These are phyloP conservation scores for Trematomus bernacchii DNA, from an alignment of 2,797 vertebrate genomes.

Conservation along the genomic window DNA sequence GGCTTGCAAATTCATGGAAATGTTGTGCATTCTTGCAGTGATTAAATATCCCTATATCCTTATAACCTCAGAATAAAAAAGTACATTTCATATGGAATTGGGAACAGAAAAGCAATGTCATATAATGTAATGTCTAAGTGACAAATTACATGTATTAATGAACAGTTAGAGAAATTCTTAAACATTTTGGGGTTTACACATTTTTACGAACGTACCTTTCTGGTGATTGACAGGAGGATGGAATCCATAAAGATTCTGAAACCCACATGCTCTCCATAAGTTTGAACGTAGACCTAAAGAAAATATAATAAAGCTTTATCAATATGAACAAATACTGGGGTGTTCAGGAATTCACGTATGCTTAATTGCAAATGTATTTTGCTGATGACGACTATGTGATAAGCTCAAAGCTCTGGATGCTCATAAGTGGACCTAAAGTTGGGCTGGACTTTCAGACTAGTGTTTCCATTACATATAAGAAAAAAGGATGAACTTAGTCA, in stretches of 20 bases:
- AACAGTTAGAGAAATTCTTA: not conserved
- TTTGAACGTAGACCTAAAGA: slow-evolving; percentile 93
- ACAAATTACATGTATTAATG: not conserved
- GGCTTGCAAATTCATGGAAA: too few relatives aligned
- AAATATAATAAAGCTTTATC: not conserved
- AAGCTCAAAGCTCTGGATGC: not conserved
- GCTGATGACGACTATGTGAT: not conserved
- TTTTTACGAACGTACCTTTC: slow-evolving; percentile 88
- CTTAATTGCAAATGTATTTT: not conserved
- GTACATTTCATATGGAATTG: not conserved
- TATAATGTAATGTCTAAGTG: too few relatives aligned
- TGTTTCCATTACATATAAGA: not conserved
- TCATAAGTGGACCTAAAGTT: not conserved
- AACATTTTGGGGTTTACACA: not conserved
- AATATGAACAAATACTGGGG: not conserved
- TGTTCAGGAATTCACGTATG: not conserved
- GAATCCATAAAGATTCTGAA: slow-evolving; percentile 99
- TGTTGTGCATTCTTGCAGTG: not conserved
- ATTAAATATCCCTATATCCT: too few relatives aligned
- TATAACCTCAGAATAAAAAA: not conserved
- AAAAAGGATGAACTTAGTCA: not conserved
- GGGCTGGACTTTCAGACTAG: not conserved
- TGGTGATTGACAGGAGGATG: slow-evolving; percentile 93
- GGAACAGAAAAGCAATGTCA: not conserved
- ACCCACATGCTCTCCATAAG: slow-evolving; percentile 95